Conservation (phyloP, 2,797 vertebrate species). For the Rhynchonycteris naso region DNA sequence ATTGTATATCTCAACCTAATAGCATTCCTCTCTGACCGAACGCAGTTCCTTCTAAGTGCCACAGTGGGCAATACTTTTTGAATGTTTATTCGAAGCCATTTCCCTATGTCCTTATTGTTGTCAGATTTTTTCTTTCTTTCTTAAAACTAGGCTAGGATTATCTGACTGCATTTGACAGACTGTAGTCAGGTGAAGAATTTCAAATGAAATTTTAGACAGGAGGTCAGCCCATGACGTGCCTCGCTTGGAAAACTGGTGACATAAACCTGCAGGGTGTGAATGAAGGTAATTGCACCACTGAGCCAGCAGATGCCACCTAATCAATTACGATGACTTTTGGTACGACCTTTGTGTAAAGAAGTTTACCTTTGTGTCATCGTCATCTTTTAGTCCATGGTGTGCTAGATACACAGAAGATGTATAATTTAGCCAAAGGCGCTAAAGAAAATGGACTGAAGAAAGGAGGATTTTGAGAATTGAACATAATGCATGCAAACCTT, state of each 20-base stretch:
- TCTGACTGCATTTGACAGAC: constrained; percentile 57
- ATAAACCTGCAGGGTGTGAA: constrained; percentile 65
- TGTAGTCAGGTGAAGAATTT: constrained; percentile 74
- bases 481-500: not conserved
- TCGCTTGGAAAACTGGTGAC: constrained; percentile 68
- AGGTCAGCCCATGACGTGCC: constrained; percentile 62
- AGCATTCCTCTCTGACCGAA: not conserved
- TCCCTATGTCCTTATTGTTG: constrained; percentile 21
- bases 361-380: constrained; percentile 47
- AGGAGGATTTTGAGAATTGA: not conserved
- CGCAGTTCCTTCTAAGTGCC: not conserved
- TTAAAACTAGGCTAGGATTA: constrained; percentile 6
- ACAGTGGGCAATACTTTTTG: constrained; percentile 7
- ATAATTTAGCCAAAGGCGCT: not conserved
- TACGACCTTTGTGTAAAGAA: constrained; percentile 55
- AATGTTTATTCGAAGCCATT: not conserved
- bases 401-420: not conserved
- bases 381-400: not conserved
- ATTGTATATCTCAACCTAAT: not conserved
- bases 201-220: constrained; percentile 67
- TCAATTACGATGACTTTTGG: constrained; percentile 73
- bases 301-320: constrained; percentile 62
- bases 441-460: not conserved
- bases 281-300: constrained; percentile 65
- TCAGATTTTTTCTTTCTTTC: not conserved